Base-by-base conservation (phyloP, 2,888 invertebrate species). In the Amphipyra berbera region DNA sequence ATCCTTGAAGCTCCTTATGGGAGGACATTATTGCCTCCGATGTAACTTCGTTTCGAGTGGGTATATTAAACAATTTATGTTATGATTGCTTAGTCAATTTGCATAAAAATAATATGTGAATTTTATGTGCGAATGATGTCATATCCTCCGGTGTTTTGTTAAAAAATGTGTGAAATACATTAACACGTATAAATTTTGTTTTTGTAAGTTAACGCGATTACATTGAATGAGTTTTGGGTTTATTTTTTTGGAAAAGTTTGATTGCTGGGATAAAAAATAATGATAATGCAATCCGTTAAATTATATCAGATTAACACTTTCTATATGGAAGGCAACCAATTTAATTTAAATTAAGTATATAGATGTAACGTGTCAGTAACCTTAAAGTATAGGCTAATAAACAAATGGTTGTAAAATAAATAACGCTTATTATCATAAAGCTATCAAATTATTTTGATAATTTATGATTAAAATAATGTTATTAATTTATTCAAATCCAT, bases 1-100 rank as follows among this genome's bases (percentile, higher is more conserved):
- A 62, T 69, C 49, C 65, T 59, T 61, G 44, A 42, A 38, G 14
- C 58, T 67, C 49, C 76, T 55, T 79, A 76, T 61, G 53, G 49
- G 13, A 53, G 63, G 79, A 78, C 78, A 82, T 87, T 82, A 87
- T 83, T 78, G 80, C 80, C 76, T 81, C 82, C 78, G 82, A 81
- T 83, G 76, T 76, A 81, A 56, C 78, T 81, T 71, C 75, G 80
- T 68, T 72, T 78, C 75, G 79, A 84, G 84, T 84, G 83, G 85
- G 83, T 84, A 85, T 85, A 86, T 87, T 84, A 87, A 90, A 88
- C 73, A 86, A 88, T 84, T 89, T 87, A 88, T 89, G 88, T 88
- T 91, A 90, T 90, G 89, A 89, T 90, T 90, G 88, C 86, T 89
- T 88, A 87, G 79, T 80, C 88, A 88, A 92, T 93, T 92, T 91